Evolutionary conservation across 2,797 vertebrate genomes (phyloP), one percentile per base, ranked within the genome.

Genomic region (Notamacropus eugenii): DNA sequence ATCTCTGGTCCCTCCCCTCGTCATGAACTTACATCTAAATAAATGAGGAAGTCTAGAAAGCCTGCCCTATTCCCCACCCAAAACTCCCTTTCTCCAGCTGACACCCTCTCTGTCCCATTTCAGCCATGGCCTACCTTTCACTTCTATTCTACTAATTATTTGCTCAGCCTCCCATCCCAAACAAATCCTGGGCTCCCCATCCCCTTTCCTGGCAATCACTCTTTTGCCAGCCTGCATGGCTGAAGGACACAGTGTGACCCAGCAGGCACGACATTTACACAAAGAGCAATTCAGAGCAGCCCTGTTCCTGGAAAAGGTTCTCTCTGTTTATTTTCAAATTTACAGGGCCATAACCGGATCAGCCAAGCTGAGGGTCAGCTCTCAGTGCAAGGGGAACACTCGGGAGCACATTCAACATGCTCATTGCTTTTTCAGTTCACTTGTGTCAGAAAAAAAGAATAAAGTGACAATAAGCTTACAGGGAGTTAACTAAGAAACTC

Each of bases 391-490:
- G 55, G 74, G 74, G 29, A 57, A 11, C 5, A 0, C 28, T 11
- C 0, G 5, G 50, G 50, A 31, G 28, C 58, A 93, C 54, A 93
- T 46, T 54, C 93, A 96, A 94, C 27, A 82, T 46, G 5, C 91
- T 96, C 0, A 0, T 94, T 96, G 90, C 90, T 95, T 62, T 95
- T 95, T 93, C 91, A 94, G 92, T 92, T 56, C 93, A 92, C 95
- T 95, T 91, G 57, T 82, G 59, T 97, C 97, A 92, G 55, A 0
- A 28, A 97, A 92, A 97, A 58, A 92, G 55, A 94, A 93, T 91
- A 34, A 95, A 93, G 96, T 67, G 92, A 87, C 96, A 91, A 94
- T 95, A 82, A 46, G 24, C 97, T 97, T 96, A 54, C 94, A 96
- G 50, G 90, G 59, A 54, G 28, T 67, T 62, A 67, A 55, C 55